Percentiles rank a stretch among this genome's conserved stretches.
Conservation (phyloP, 2,888 invertebrate genomes). For the Flabesymbios commensalis region DNA sequence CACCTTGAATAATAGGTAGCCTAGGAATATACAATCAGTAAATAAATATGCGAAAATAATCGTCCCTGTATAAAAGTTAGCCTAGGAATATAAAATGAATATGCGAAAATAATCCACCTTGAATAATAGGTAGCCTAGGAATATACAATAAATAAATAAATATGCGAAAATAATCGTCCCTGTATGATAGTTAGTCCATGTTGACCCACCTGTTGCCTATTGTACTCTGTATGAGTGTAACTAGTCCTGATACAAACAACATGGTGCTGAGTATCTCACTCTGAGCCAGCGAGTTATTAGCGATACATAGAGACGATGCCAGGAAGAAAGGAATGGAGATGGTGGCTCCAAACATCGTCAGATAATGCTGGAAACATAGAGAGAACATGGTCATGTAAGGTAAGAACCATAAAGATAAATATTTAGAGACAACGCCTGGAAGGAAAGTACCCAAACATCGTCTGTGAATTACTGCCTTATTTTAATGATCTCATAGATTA, state of each 20-base stretch:
- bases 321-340: neutral
- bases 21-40: too few relatives aligned
- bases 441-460: too few relatives aligned
- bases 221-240: neutral
- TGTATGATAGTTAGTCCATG: too few relatives aligned
- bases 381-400: too few relatives aligned
- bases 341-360: conserved; percentile 1
- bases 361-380: conserved; percentile 1
- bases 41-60: too few relatives aligned
- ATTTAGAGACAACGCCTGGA: too few relatives aligned
- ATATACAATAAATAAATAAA: neutral
- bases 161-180: too few relatives aligned
- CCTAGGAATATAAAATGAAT: too few relatives aligned
- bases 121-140: conserved; percentile 34
- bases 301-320: neutral
- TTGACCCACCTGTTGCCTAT: conserved; percentile 43
- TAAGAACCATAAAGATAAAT: too few relatives aligned
- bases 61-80: too few relatives aligned
- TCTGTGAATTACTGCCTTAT: too few relatives aligned
- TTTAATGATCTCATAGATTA: too few relatives aligned
- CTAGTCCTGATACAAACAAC: conserved; percentile 1
- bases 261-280: conserved; percentile 3
- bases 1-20: conserved; percentile 44
- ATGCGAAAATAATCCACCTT: conserved; percentile 48
- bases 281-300: neutral